Evolutionary conservation across 1,140 invertebrate species (phyloP), one percentile per base, ranked within the genome.

Genomic region (Lepidurus arcticus): DNA sequence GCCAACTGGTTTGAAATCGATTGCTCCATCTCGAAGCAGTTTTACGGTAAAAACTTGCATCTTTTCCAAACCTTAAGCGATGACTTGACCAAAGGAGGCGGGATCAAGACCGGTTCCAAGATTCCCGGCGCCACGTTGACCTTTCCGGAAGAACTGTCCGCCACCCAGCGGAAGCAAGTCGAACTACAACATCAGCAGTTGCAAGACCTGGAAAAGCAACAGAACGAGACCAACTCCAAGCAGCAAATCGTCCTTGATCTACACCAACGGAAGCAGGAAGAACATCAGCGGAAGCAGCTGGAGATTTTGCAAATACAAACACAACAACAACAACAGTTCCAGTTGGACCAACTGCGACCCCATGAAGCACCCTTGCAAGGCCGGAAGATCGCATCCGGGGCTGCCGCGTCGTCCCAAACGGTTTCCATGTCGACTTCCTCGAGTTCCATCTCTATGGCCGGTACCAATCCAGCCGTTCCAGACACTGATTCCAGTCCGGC

Each of bases 1-100:
- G 93, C 93, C 74, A 92, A 94, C 83, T 95, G 93, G 93, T 92
- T 91, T 79, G 93, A 95, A 82, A 92, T 95, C 0, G 92, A 94
- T 82, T 95, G 94, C 83, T 90, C 92, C 81, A 90, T 91, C 24
- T 89, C 92, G 4, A 91, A 91, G 13, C 85, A 93, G 73, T 93
- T 91, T 82, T 92, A 92, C 85, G 92, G 91, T 83, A 92, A 80
- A 76, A 77, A 78, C 53, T 47, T 78, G 42, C 42, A 75, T 13
- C 78, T 78, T 24, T 78, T 78, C 73, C 78, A 78, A 26, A 44
- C 74, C 73, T 65, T 65, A 16, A 65, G 53, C 53, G 53, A 65
- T 1, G 53, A 65, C 13, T 21, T 65, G 53, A 65, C 53, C 16
- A 13, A 21, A 65, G 53, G 53, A 65, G 53, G 53, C 53, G 53